Conservation (phyloP, 2,797 vertebrate species). For the Dicrostonyx torquatus region DNA sequence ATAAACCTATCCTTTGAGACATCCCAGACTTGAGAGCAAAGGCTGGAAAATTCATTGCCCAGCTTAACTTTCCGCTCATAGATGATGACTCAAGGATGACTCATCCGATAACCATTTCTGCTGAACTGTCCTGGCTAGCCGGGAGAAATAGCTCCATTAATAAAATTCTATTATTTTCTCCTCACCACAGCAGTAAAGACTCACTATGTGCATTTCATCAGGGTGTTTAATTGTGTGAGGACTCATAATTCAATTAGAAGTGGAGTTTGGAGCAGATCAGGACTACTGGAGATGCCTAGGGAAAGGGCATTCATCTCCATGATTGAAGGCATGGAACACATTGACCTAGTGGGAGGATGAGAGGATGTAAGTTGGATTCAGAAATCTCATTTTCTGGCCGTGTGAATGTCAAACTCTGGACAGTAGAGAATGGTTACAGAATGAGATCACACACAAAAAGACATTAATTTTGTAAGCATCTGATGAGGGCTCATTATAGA, state of each 20-base stretch:
- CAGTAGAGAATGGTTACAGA: constrained; percentile 6
- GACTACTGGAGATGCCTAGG: not conserved
- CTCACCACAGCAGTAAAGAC: not conserved
- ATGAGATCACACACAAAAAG: constrained; percentile 33
- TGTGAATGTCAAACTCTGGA: constrained; percentile 49
- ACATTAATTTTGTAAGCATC: constrained; percentile 22
- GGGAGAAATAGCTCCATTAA: constrained; percentile 72
- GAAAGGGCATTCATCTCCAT: not conserved
- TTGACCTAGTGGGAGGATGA: not conserved
- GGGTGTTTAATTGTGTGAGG: constrained; percentile 14
- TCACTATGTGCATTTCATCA: constrained; percentile 35
- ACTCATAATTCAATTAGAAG: constrained; percentile 23
- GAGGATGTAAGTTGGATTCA: not conserved
- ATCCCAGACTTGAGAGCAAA: constrained; percentile 70
- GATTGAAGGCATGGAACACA: not conserved
- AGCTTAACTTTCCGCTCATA: constrained; percentile 61
- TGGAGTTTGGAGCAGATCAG: constrained; percentile 1
- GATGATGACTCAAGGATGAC: constrained; percentile 65
- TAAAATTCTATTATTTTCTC: constrained; percentile 48
- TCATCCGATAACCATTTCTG: constrained; percentile 69
- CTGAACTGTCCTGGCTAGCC: constrained; percentile 44
- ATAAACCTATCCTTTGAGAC: constrained; percentile 58
- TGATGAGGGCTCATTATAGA: not conserved
- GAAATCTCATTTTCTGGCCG: constrained; percentile 39
- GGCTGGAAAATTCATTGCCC: constrained; percentile 35